Evolutionary conservation across 2,113 vertebrate species (phyloP), one percentile per base, ranked within the genome.

Genomic region (Malurus elegans): DNA sequence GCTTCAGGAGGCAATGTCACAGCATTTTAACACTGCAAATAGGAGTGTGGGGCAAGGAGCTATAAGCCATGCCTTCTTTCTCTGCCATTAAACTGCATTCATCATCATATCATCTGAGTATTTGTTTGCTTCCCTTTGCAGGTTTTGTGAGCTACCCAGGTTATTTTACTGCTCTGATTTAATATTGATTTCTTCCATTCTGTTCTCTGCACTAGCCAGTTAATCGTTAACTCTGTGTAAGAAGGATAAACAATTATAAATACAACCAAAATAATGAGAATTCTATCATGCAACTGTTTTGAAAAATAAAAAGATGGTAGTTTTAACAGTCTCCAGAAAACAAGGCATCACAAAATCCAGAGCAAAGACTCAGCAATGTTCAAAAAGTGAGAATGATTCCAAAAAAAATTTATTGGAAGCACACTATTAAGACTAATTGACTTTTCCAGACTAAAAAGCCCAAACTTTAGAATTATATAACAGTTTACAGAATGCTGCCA

Each of bases 151-250:
- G 28, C n/a, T 40, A 54, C 48, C 54, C 48, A 25, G 21, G 62
- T 89, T 92, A 70, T 81, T 92, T 92, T 79, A 84, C 25, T 79
- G 7, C n/a, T 86, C 65, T 87, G 53, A 76, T 91, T 85, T 84
- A 57, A 45, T 84, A 93, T 76, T 91, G 91, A 89, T 96, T 93
- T 91, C 73, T 15, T 72, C 50, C 31, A 53, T 71, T 93, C 40
- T 65, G 7, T 85, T 87, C 79, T 79, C 70, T 69, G 18, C 50
- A 45, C 23, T 45, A 69, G 40, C 16, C 36, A 72, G 61, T 67
- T 88, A 95, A 89, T 84, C 44, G 57, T 81, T 79, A 89, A 50
- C 20, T 64, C 34, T 79, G 13, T 61, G 18, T 65, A 10, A 81
- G 25, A 57, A 85, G 61, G 48, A 76, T 53, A 64, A 95, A 38